Evolutionary conservation across 2,113 vertebrate genomes (phyloP).

Genomic region (Setophaga kirtlandii): DNA sequence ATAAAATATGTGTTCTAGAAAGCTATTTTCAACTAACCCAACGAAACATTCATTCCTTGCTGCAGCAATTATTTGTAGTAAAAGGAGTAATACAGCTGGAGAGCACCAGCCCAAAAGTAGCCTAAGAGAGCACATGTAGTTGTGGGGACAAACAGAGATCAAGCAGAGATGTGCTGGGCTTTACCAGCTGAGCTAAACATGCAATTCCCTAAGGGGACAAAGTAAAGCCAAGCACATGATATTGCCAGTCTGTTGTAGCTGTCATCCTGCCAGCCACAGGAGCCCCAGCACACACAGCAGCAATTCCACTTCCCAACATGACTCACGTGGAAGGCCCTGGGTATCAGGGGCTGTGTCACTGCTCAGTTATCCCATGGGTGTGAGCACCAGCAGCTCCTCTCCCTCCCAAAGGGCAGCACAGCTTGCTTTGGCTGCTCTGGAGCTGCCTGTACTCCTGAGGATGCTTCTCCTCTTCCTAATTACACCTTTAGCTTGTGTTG

Average conservation of each 20-base stretch:
- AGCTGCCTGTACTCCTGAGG: neutral
- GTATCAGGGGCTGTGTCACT: neutral
- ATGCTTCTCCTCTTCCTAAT: neutral
- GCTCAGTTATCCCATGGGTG: neutral
- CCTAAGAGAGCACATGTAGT: neutral
- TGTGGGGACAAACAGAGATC: neutral
- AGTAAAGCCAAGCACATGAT: neutral
- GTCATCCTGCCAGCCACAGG: slow-evolving; percentile 16
- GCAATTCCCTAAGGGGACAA: neutral
- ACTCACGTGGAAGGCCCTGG: neutral
- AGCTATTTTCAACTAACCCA: neutral
- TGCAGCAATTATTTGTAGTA: neutral
- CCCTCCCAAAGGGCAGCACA: neutral
- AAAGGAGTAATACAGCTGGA: neutral
- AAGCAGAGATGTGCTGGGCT: neutral
- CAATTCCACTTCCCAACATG: neutral
- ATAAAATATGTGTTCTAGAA: neutral
- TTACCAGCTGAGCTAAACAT: slow-evolving; percentile 30
- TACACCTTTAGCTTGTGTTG: neutral
- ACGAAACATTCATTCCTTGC: neutral
- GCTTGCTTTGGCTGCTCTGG: neutral
- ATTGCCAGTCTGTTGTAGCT: slow-evolving; percentile 19
- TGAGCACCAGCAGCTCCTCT: neutral
- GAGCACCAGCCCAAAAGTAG: neutral
- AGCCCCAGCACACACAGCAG: neutral